A percentile compares a stretch with the other conserved stretches of the same genome.
phyloP scores from a whole-genome alignment of 2,797 vertebrate species.

The Podarcis lilfordi region DNA sequence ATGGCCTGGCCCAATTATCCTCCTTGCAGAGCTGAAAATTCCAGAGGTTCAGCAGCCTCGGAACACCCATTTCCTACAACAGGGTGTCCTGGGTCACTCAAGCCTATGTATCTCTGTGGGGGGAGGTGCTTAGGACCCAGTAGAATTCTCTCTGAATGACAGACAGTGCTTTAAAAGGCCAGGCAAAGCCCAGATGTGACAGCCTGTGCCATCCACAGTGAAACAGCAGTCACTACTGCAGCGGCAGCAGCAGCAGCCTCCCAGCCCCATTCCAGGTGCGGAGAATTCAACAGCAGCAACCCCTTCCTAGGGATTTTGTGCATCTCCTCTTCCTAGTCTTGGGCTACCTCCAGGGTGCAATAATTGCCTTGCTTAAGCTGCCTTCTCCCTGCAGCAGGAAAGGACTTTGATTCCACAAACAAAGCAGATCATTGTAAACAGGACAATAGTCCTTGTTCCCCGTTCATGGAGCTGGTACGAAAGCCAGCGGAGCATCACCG shows the following conservation, averaged over 20 bases:
- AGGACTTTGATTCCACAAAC: slow-evolving; percentile 28
- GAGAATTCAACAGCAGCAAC: background rate
- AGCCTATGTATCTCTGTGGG: background rate
- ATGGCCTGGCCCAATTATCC: background rate
- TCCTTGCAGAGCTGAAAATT: background rate
- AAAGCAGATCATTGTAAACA: slow-evolving; percentile 13
- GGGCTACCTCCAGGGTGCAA: background rate
- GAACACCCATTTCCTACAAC: background rate
- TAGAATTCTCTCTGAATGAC: slow-evolving; percentile 53
- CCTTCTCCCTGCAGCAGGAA: background rate
- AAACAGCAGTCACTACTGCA: slow-evolving; percentile 23
- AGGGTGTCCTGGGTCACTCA: background rate
- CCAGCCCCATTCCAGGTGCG: slow-evolving; percentile 4
- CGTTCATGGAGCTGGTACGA: background rate
- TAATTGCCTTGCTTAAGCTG: background rate
- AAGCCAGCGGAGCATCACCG: background rate
- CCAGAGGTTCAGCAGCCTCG: background rate
- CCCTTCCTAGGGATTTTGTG: background rate
- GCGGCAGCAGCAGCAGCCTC: slow-evolving; percentile 41
- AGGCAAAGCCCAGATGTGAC: slow-evolving; percentile 75
- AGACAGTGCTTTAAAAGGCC: slow-evolving; percentile 60
- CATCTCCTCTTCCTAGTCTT: background rate
- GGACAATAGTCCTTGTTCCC: background rate
- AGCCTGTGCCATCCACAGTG: slow-evolving; percentile 79
- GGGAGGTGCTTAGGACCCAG: slow-evolving; percentile 69